phyloP scores from a whole-genome alignment of 2,113 vertebrate genomes.

The Microtus oregoni region DNA sequence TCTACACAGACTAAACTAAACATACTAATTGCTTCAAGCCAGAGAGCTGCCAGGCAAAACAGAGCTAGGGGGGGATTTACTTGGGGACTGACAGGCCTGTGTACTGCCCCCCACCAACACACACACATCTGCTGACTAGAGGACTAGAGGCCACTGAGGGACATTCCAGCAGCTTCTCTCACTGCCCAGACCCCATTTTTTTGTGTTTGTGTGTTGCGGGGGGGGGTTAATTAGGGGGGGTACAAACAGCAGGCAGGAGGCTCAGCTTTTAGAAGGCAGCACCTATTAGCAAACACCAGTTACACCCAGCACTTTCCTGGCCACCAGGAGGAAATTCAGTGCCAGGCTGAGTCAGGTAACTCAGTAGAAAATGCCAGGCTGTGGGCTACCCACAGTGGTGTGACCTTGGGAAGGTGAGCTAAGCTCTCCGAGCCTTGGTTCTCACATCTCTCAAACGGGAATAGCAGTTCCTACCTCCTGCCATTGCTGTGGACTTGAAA shows the following conservation, averaged over 20 bases:
- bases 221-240: accelerated
- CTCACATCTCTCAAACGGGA: neutral
- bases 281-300: conserved; percentile 90
- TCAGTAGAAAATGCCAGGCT: neutral
- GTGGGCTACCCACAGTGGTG: accelerated
- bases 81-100: neutral
- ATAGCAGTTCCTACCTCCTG: accelerated
- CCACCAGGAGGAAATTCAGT: neutral
- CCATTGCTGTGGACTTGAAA: accelerated
- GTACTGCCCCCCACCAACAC: neutral
- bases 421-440: neutral
- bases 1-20: neutral
- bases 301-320: neutral
- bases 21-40: accelerated
- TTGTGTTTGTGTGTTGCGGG: neutral
- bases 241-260: neutral
- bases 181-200: accelerated
- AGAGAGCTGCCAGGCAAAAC: too few species aligned
- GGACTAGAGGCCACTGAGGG: neutral
- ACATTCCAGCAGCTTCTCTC: neutral
- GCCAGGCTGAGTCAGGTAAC: neutral
- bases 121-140: neutral
- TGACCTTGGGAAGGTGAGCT: neutral
- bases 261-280: conserved; percentile 83
- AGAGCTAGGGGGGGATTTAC: neutral